Conservation (phyloP, 2,113 vertebrate genomes). For the Bos javanicus region DNA sequence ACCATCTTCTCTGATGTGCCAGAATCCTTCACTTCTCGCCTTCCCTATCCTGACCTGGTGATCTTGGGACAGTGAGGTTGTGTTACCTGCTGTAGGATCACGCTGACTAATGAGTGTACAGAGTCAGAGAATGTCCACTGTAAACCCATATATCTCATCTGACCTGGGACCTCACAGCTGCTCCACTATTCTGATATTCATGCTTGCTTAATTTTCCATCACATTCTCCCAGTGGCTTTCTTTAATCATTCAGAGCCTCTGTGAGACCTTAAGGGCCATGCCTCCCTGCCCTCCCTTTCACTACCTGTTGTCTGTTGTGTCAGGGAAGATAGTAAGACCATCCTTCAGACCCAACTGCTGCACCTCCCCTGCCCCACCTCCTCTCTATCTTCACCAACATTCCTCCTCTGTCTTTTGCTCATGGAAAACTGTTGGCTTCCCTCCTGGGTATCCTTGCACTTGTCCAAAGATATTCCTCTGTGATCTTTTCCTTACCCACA, state of each 20-base stretch:
- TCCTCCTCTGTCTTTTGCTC: not conserved
- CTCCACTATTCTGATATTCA: not conserved
- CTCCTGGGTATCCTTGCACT: not conserved
- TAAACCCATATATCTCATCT: not conserved
- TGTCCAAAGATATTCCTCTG: not conserved
- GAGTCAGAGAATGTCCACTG: not conserved
- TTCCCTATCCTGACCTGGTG: not conserved
- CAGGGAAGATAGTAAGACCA: not conserved
- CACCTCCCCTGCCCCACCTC: too few species aligned
- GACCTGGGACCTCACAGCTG: not conserved
- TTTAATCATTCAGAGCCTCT: not conserved
- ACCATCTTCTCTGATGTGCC: rapidly evolving
- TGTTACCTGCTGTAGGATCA: too few species aligned
- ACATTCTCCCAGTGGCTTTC: not conserved
- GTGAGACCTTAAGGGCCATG: not conserved
- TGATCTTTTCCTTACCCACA: not conserved
- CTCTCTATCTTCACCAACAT: not conserved
- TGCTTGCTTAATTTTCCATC: not conserved
- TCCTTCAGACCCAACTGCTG: not conserved
- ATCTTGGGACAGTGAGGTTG: not conserved
- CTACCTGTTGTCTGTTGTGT: not conserved
- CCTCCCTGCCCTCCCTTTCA: not conserved
- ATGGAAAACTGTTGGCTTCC: not conserved
- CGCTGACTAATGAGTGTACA: not conserved
- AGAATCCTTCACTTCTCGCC: not conserved